Evolutionary conservation across 1,140 invertebrate genomes (phyloP), one percentile per base, ranked within the genome.

Genomic region (Aporrectodea caliginosa): DNA sequence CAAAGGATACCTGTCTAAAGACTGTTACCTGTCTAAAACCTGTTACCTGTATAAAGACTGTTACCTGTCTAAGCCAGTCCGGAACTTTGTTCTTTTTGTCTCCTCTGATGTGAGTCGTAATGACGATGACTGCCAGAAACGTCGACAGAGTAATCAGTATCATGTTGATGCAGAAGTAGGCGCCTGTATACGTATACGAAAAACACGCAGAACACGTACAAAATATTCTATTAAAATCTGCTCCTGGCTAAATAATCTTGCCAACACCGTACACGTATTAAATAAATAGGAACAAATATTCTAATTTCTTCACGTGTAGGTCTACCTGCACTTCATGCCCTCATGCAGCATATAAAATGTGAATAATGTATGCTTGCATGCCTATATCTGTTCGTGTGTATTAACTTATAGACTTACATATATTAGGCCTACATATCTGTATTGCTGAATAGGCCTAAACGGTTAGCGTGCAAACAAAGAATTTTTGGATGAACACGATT

Each of bases 51-150:
- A 12, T 58, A 12, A 58, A 58, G 6, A 32, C n/a, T 35, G 33
- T 35, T 81, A 88, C 87, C 84, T 80, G 84, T 83, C 84, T 86
- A 27, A 88, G 73, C 33, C 82, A 81, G 35, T 81, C 80, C 32
- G 87, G 87, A 1, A 85, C 86, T 69, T 84, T 27, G 72, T 58
- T 76, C 16, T 73, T 58, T n/a, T 30, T 27, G 73, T 75, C 71
- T 6, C 80, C 83, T 27, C 83, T 32, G 35, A 83, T 82, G 74
- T 83, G 79, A 69, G 82, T 79, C 29, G 81, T 79, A n/a, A 83
- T 81, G 33, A 83, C 82, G 14, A 82, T 79, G 16, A 83, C 81
- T 32, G 81, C 79, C 16, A 81, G 75, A 69, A 83, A 83, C 16
- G 83, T 83, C 30, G 80, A 82, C 43, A 83, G 73, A 1, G 82